These are phyloP conservation scores for Ganaspis sp. DNA, from an alignment of 1,140 invertebrate species.

Conservation along the genomic window DNA sequence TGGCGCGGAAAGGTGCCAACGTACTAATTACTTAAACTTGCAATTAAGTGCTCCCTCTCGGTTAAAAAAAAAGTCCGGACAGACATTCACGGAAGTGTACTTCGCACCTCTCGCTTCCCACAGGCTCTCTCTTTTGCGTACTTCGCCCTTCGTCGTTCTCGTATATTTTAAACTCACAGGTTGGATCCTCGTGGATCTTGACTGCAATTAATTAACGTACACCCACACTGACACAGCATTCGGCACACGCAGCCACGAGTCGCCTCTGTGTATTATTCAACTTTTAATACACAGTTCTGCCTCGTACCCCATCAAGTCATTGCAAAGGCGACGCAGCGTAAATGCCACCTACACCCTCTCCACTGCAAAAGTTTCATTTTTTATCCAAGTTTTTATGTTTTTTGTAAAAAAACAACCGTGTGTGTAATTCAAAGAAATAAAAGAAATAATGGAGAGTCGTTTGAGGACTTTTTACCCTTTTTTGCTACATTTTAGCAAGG, in stretches of 20 bases:
- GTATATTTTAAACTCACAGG: constrained; percentile 48
- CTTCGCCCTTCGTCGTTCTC: constrained; percentile 52
- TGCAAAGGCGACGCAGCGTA: constrained; percentile 5
- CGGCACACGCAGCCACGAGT: constrained; percentile 46
- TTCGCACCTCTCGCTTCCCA: constrained; percentile 65
- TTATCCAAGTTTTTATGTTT: neutral
- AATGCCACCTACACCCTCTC: constrained; percentile 19
- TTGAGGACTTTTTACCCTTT: neutral
- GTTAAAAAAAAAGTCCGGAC: constrained; percentile 60
- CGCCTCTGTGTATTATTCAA: constrained; percentile 51
- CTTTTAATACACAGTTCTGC: constrained; percentile 36
- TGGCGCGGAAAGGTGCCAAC: constrained; percentile 52
- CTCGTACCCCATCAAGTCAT: constrained; percentile 32
- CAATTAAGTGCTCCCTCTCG: constrained; percentile 61
- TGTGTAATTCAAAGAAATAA: neutral
- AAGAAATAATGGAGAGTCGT: neutral
- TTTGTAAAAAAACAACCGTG: neutral
- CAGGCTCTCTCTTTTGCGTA: constrained; percentile 39
- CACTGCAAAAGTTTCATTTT: constrained; percentile 39
- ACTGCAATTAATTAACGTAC: constrained; percentile 66
- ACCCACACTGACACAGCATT: constrained; percentile 50
- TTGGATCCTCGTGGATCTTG: constrained; percentile 53
- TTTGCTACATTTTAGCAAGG: too few relatives aligned
- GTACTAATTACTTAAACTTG: constrained; percentile 67
- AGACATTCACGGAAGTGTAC: constrained; percentile 61